A percentile compares a stretch with the other conserved stretches of the same genome.
phyloP scores from a whole-genome alignment of 2,797 vertebrate genomes.

The Sarcophilus harrisii region DNA sequence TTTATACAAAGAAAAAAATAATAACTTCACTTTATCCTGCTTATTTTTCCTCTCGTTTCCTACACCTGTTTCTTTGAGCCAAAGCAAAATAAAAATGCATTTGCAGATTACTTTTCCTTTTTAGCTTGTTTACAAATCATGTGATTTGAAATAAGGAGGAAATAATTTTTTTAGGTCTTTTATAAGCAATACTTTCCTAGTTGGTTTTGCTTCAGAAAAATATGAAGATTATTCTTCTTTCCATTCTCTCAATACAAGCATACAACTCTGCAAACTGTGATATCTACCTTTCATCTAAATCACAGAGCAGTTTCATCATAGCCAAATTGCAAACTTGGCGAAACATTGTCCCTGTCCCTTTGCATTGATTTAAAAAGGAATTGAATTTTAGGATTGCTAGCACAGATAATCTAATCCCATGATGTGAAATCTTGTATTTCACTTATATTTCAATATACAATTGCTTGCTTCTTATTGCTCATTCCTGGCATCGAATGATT shows the following conservation, averaged over 20 bases:
- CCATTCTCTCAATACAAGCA: conserved; percentile 73
- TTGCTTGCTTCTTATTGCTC: conserved; percentile 33
- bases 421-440: conserved; percentile 53
- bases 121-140: conserved; percentile 68
- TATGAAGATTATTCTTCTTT: conserved; percentile 76
- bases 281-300: conserved; percentile 75
- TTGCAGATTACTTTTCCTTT: conserved; percentile 59
- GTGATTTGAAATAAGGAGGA: conserved; percentile 77
- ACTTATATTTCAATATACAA: conserved; percentile 61
- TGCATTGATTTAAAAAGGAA: conserved; percentile 72
- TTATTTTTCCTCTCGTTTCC: not conserved
- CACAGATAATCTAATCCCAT: conserved; percentile 73
- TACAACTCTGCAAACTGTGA: conserved; percentile 78
- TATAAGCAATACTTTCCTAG: conserved; percentile 69
- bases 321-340: conserved; percentile 77
- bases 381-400: conserved; percentile 74
- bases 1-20: not conserved
- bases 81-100: conserved; percentile 67
- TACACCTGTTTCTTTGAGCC: not conserved
- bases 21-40: not conserved
- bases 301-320: conserved; percentile 71
- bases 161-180: conserved; percentile 73
- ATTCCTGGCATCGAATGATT: not conserved
- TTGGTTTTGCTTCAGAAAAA: conserved; percentile 73
- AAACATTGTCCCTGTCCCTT: conserved; percentile 75